Conservation (phyloP, 2,888 invertebrate species). For the Limnephilus auricula region DNA sequence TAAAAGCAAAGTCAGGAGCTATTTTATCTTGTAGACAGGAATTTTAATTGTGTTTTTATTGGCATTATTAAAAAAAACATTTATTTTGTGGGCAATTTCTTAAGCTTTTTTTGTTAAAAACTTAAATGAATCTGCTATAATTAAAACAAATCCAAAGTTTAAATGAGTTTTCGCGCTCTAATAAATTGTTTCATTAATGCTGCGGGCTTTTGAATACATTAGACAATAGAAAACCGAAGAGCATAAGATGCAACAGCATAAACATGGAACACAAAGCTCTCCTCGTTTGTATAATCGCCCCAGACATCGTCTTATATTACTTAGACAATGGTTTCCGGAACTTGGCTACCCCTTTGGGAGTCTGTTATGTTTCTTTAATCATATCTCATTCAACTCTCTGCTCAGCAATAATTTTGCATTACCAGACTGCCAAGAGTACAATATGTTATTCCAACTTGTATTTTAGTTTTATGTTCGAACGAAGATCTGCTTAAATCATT, state of each 20-base stretch:
- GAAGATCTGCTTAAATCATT: slow-evolving; percentile 14
- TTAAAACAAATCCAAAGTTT: neutral
- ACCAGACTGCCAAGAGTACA: slow-evolving; percentile 30
- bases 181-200: slow-evolving; percentile 23
- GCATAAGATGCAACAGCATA: slow-evolving; percentile 31
- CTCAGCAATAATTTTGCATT: slow-evolving; percentile 52
- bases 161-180: neutral
- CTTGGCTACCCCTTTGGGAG: slow-evolving; percentile 52
- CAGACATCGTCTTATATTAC: slow-evolving; percentile 46
- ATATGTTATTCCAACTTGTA: slow-evolving; percentile 17
- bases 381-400: slow-evolving; percentile 52
- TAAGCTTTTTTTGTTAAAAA: neutral
- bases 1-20: neutral
- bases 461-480: slow-evolving; percentile 22
- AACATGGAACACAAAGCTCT: slow-evolving; percentile 42
- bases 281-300: slow-evolving; percentile 34
- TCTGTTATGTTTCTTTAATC: slow-evolving; percentile 60
- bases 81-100: neutral
- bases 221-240: slow-evolving; percentile 32
- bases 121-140: neutral
- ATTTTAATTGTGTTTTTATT: too few species aligned
- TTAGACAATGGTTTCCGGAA: slow-evolving; percentile 56
- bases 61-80: too few species aligned
- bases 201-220: slow-evolving; percentile 23
- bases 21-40: too few species aligned